A percentile compares a stretch with the other conserved stretches of the same genome.
Evolutionary conservation across 2,113 vertebrate genomes (phyloP).

Genomic region (Polypterus senegalus): DNA sequence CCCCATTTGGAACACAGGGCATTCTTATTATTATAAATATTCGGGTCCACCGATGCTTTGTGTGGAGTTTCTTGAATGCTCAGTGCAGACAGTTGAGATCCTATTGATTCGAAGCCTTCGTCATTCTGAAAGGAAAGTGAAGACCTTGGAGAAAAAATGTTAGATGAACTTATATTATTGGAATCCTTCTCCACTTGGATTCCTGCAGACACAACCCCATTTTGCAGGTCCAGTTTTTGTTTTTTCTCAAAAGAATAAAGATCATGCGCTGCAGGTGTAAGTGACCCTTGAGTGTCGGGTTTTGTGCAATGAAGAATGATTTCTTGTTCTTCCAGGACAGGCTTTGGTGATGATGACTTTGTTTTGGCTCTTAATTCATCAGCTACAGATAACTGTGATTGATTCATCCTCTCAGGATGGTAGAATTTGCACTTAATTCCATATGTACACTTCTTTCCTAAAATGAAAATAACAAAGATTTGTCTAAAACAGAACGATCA

Average conservation of each 20-base stretch:
- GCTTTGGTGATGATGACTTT: not conserved
- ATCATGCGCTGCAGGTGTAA: rapidly evolving
- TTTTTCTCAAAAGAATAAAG: too few species aligned
- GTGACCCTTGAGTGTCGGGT: not conserved
- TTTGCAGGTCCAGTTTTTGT: too few species aligned
- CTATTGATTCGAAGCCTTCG: conserved; percentile 39
- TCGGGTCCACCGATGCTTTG: not conserved
- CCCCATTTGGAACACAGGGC: too few species aligned
- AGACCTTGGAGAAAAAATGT: too few species aligned
- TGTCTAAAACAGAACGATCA: not conserved
- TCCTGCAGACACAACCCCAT: too few species aligned
- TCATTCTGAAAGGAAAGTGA: conserved; percentile 22
- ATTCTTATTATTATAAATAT: too few species aligned
- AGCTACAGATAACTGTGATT: conserved; percentile 61
- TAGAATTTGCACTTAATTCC: conserved; percentile 84
- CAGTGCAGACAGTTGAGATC: conserved; percentile 26
- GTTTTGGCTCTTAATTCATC: conserved; percentile 70
- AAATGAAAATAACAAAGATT: conserved; percentile 6
- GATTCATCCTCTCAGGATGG: conserved; percentile 61
- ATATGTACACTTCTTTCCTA: conserved; percentile 84
- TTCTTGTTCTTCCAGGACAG: conserved; percentile 26
- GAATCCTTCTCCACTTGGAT: too few species aligned
- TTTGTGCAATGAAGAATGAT: rapidly evolving
- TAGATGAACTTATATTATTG: too few species aligned
- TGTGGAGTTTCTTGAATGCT: conserved; percentile 24